Evolutionary conservation across 1,140 invertebrate species (phyloP).

Genomic region (Odontomachus brunneus): DNA sequence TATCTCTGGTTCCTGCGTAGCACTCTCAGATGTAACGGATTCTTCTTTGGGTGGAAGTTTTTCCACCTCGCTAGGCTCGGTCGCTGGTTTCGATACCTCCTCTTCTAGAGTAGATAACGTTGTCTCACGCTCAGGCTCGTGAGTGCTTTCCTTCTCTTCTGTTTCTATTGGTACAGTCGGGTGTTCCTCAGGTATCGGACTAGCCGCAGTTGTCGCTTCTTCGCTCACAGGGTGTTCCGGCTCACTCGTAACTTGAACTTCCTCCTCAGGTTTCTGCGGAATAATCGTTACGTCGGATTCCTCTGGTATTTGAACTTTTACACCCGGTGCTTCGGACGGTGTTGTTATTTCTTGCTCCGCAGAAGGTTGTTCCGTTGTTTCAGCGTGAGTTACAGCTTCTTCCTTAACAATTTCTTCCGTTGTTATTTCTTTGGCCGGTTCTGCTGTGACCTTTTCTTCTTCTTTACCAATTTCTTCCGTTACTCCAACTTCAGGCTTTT

Average conservation of each 20-base stretch:
- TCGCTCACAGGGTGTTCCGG: conserved; percentile 57
- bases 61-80: conserved; percentile 8
- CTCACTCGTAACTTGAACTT: conserved; percentile 26
- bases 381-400: conserved; percentile 42
- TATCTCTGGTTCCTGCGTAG: conserved; percentile 22
- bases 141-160: conserved; percentile 22
- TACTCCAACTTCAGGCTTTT: conserved; percentile 58
- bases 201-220: conserved; percentile 37
- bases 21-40: conserved; percentile 28
- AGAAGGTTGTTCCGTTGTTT: conserved; percentile 50
- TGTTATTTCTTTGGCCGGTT: conserved; percentile 31
- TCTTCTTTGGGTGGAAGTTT: conserved; percentile 37
- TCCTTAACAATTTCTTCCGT: conserved; percentile 23
- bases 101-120: conserved; percentile 5
- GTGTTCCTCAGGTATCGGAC: conserved; percentile 53
- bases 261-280: conserved; percentile 34
- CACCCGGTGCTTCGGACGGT: conserved; percentile 57
- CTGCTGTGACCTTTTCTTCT: conserved; percentile 43
- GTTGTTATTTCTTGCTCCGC: conserved; percentile 47
- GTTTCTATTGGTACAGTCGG: conserved; percentile 33
- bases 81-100: conserved; percentile 16
- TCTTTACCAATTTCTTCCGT: conserved; percentile 55
- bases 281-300: conserved; percentile 26
- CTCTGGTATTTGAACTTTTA: conserved; percentile 25
- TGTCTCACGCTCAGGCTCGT: conserved; percentile 29